Evolutionary conservation across 2,797 vertebrate species (phyloP), one percentile per base, ranked within the genome.

Genomic region (Pangasius macronema): DNA sequence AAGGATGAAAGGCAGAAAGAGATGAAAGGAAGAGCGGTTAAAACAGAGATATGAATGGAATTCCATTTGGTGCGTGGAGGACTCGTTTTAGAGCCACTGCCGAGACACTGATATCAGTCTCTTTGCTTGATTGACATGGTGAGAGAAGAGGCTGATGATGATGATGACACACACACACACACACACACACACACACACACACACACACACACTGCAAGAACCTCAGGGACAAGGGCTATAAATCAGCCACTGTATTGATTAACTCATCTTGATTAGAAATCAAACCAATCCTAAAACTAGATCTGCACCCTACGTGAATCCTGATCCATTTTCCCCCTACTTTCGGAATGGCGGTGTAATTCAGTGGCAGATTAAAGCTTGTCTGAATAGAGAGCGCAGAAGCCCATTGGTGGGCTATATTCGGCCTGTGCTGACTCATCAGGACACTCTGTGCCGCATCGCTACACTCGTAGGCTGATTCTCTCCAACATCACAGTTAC

Each of bases 351-450:
- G n/a, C 39, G 59, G 42, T 39, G 67, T 87, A 85, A 85, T 77
- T 87, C 76, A 82, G 83, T 76, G 77, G 46, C 49, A 82, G 79
- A 89, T 82, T 68, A 82, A 85, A 87, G 83, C 59, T 77, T 16
- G 83, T 76, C 88, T 83, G 83, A 91, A 90, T 83, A 91, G 89
- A 90, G 42, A 92, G 92, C 93, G 91, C 92, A 94, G 67, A 82
- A 82, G 89, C 86, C 72, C 85, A 95, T 93, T 94, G 94, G 94
- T 94, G 83, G 93, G 94, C 94, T 95, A 95, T 95, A 95, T 94
- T 94, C 91, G 93, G 95, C 94, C 93, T 91, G 93, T 93, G 94
- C 95, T 96, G 95, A 96, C 93, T 96, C 95, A 96, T 95, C 94
- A 93, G 95, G 90, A 95, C 95, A 95, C 93, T 94, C 92, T 94